A percentile compares a stretch with the other conserved stretches of the same genome.
phyloP scores from a whole-genome alignment of 2,113 vertebrate species.

The Anoplopoma fimbria region DNA sequence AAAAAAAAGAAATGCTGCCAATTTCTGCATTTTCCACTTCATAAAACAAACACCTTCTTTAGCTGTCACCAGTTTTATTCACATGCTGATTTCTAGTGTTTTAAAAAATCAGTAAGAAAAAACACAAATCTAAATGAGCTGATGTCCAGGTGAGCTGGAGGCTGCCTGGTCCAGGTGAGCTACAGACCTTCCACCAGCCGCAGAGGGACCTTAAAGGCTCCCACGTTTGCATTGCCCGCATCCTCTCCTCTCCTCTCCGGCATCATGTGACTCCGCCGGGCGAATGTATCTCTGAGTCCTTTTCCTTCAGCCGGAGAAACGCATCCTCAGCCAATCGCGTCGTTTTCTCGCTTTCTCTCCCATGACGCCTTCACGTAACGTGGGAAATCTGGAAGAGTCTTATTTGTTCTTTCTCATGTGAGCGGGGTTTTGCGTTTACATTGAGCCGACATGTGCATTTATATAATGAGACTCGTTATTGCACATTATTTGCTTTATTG shows the following conservation, averaged over 20 bases:
- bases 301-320: constrained; percentile 57
- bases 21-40: not conserved
- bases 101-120: not conserved
- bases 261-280: constrained; percentile 70
- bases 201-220: constrained; percentile 53
- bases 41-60: not conserved
- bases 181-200: constrained; percentile 51
- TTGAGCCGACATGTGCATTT: not conserved
- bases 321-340: constrained; percentile 71
- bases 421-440: not conserved
- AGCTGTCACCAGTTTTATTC: constrained; percentile 1
- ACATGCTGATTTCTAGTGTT: not conserved
- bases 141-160: constrained; percentile 34
- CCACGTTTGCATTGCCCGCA: constrained; percentile 50
- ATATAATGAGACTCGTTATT: not conserved
- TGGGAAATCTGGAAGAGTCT: not conserved
- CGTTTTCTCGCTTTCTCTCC: constrained; percentile 40
- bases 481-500: not conserved
- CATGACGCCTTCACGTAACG: constrained; percentile 36
- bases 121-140: not conserved
- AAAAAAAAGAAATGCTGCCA: not conserved
- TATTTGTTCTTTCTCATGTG: not conserved
- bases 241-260: constrained; percentile 32
- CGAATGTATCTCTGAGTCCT: constrained; percentile 41
- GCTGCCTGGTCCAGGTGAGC: constrained; percentile 22